phyloP scores from a whole-genome alignment of 2,113 vertebrate genomes.

The Antigone vipio region DNA sequence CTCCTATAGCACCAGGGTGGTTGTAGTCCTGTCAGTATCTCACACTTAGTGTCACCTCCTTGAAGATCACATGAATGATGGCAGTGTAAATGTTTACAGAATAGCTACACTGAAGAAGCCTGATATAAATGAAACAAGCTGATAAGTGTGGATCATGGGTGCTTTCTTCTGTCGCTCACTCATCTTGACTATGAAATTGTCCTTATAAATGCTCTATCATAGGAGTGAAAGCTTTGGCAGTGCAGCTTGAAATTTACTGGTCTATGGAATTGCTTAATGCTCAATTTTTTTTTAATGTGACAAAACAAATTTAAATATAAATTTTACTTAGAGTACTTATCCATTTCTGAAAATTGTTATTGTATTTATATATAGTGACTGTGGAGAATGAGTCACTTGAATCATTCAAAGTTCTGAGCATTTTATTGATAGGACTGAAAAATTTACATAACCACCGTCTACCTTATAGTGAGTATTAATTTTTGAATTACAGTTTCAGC shows the following conservation, averaged over 20 bases:
- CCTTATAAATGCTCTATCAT: not conserved
- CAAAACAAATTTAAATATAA: not conserved
- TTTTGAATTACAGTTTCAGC: not conserved
- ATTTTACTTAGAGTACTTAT: not conserved
- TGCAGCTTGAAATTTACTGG: not conserved
- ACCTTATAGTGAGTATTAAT: not conserved
- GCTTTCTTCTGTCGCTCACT: not conserved
- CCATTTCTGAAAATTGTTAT: not conserved
- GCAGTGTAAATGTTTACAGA: not conserved
- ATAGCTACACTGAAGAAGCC: not conserved
- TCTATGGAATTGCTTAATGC: not conserved
- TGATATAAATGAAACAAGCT: not conserved
- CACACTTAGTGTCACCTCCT: not conserved
- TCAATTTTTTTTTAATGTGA: too few relatives aligned
- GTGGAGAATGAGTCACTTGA: not conserved
- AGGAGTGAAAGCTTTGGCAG: not conserved
- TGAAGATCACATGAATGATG: not conserved
- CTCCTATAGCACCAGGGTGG: not conserved
- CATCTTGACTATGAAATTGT: not conserved
- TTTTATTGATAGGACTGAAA: not conserved
- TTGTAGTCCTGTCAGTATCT: not conserved
- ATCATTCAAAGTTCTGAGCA: not conserved
- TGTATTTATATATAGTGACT: not conserved
- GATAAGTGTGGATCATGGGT: not conserved
- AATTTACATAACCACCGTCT: not conserved